Percentiles rank a stretch among this genome's conserved stretches.
phyloP scores from a whole-genome alignment of 2,113 vertebrate species.

The Odontesthes bonariensis region DNA sequence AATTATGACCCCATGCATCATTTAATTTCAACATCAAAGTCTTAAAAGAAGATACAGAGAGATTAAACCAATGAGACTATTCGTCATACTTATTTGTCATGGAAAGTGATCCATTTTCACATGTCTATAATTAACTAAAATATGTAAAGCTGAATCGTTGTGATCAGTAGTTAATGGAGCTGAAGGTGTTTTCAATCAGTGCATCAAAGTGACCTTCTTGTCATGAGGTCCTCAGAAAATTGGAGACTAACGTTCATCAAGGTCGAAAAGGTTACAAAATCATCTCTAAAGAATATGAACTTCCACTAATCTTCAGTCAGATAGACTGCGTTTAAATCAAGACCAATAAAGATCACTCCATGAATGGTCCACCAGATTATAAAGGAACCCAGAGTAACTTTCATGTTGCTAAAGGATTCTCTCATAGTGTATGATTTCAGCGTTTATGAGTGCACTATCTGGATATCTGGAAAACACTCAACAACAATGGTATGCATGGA shows the following conservation, averaged over 20 bases:
- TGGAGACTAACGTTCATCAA: neutral
- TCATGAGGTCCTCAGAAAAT: neutral
- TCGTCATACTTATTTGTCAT: neutral
- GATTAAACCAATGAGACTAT: neutral
- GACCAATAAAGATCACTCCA: neutral
- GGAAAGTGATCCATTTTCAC: neutral
- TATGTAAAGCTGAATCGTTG: too few relatives aligned
- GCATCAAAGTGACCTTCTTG: neutral
- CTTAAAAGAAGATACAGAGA: neutral
- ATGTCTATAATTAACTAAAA: neutral
- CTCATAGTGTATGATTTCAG: neutral
- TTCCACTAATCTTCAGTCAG: neutral
- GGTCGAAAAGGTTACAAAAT: neutral
- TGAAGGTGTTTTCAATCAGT: too few relatives aligned
- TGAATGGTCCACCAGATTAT: neutral
- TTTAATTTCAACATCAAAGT: neutral
- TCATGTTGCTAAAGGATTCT: neutral
- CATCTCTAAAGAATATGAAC: neutral
- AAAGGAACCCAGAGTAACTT: neutral
- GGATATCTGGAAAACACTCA: neutral
- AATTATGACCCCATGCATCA: neutral
- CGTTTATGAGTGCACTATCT: neutral
- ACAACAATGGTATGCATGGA: neutral
- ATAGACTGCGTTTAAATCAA: neutral
- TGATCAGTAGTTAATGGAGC: too few relatives aligned